These are phyloP conservation scores for Poecilia velifera DNA, from an alignment of 2,797 vertebrate species.

Conservation along the genomic window DNA sequence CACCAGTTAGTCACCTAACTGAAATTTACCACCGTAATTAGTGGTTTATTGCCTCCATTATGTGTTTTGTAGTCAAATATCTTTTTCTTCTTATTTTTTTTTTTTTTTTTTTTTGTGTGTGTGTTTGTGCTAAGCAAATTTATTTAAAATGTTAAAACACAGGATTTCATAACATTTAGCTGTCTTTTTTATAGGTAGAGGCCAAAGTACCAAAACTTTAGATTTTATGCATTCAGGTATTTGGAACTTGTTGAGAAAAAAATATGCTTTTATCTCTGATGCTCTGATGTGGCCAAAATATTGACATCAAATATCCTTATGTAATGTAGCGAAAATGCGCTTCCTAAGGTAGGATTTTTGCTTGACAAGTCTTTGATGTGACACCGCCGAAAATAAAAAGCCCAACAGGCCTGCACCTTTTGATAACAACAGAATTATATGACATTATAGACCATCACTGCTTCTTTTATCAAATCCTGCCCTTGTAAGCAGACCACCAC, in stretches of 20 bases:
- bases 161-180: neutral
- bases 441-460: conserved; percentile 45
- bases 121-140: neutral
- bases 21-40: neutral
- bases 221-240: neutral
- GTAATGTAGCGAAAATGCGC: conserved; percentile 20
- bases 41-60: neutral
- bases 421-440: conserved; percentile 63
- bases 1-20: neutral
- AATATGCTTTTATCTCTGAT: conserved; percentile 4
- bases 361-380: conserved; percentile 57
- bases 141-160: neutral
- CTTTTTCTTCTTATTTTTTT: no score
- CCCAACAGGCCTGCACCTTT: conserved; percentile 50
- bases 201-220: neutral
- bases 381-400: conserved; percentile 45
- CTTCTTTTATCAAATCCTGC: conserved; percentile 58
- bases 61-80: neutral
- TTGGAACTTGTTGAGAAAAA: neutral
- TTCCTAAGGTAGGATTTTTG: conserved; percentile 31
- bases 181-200: neutral
- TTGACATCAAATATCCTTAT: conserved; percentile 21
- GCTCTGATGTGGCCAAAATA: conserved; percentile 1
- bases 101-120: no score
- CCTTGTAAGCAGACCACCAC: conserved; percentile 42